Percentiles rank a stretch among this genome's conserved stretches.
Conservation (phyloP, 2,113 vertebrate genomes). For the Protobothrops flavoviridis region DNA sequence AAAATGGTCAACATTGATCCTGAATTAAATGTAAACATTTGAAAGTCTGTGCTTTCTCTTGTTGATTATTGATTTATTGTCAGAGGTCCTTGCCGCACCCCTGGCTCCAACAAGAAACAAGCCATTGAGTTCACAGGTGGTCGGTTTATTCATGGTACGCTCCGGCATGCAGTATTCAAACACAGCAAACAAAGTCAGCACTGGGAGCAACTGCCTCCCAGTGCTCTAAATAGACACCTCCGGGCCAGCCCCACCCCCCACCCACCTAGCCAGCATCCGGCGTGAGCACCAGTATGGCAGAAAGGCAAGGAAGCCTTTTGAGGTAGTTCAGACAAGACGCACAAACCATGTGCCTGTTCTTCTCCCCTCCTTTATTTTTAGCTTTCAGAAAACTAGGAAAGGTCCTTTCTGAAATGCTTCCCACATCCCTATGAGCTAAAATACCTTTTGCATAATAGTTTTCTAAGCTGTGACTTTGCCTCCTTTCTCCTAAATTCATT, state of each 20-base stretch:
- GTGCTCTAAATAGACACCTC: too few species aligned
- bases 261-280: too few species aligned
- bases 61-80: neutral
- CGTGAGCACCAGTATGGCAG: too few species aligned
- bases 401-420: neutral
- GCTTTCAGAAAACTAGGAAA: neutral
- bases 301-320: neutral
- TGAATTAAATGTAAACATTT: conserved; percentile 98
- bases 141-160: too few species aligned
- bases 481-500: neutral
- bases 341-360: neutral
- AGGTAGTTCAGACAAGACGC: neutral
- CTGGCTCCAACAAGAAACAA: too few species aligned
- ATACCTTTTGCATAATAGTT: neutral
- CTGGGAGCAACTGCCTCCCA: too few species aligned
- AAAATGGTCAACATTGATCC: conserved; percentile 93
- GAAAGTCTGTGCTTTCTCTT: conserved; percentile 90
- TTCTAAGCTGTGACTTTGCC: neutral
- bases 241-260: too few species aligned
- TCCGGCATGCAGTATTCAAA: too few species aligned
- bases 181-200: too few species aligned
- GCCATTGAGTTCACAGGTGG: too few species aligned
- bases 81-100: too few species aligned
- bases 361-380: neutral
- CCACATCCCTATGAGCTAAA: neutral